Conservation (phyloP, 2,113 vertebrate species). For the Sinosuthora webbiana region DNA sequence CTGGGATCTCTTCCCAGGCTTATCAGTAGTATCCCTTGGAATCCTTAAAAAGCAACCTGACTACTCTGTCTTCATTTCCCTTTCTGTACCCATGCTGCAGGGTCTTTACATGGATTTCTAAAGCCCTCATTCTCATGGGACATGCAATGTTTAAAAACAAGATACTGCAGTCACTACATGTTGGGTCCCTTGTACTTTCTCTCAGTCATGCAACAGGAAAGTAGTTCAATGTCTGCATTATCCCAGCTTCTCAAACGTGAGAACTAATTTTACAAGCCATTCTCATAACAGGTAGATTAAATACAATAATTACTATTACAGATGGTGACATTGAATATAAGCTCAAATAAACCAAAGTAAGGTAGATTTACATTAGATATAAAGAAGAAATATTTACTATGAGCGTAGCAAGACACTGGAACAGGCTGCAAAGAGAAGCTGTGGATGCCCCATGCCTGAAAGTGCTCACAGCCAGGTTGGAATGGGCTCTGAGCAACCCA, state of each 20-base stretch:
- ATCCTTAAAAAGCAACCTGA: background rate
- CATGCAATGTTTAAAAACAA: background rate
- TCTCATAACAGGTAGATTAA: background rate
- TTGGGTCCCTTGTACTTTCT: background rate
- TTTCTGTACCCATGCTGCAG: background rate
- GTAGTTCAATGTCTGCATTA: background rate
- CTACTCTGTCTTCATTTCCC: background rate
- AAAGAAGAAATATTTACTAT: background rate
- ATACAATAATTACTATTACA: background rate
- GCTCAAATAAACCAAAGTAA: background rate
- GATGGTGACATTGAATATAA: background rate
- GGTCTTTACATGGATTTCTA: background rate
- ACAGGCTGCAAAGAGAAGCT: background rate
- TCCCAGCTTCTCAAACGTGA: background rate
- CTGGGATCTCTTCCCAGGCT: background rate
- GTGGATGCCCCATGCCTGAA: background rate
- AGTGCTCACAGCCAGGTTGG: background rate
- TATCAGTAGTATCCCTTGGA: background rate
- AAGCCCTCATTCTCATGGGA: background rate
- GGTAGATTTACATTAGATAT: background rate
- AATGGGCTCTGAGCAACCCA: background rate
- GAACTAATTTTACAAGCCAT: background rate
- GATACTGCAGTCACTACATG: background rate
- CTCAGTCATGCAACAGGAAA: background rate
- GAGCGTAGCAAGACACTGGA: background rate